phyloP scores from a whole-genome alignment of 2,888 invertebrate genomes.

The Leptopilina drosophilae region DNA sequence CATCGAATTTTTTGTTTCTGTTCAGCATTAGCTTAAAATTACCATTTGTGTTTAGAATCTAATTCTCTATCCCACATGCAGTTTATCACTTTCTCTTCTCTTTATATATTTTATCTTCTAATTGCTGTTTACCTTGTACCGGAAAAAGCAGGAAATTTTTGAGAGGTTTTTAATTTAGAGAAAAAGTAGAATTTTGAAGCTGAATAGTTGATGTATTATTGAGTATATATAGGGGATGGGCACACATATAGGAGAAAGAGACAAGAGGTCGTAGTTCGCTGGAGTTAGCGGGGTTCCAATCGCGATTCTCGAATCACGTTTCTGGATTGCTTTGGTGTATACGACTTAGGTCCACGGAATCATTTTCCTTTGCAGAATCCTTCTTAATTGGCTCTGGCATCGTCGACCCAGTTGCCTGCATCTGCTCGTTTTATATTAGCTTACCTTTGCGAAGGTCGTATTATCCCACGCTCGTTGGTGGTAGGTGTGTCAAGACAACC shows the following conservation, averaged over 20 bases:
- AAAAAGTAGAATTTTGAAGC: not conserved
- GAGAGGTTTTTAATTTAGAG: too few relatives aligned
- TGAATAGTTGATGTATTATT: too few relatives aligned
- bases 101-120: too few relatives aligned
- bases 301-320: constrained; percentile 61
- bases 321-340: constrained; percentile 50
- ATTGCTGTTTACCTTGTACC: too few relatives aligned
- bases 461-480: constrained; percentile 60
- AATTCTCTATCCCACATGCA: too few relatives aligned
- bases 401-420: constrained; percentile 62
- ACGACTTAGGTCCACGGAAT: constrained; percentile 49
- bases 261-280: constrained; percentile 55
- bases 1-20: too few relatives aligned
- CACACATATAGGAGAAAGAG: constrained; percentile 47
- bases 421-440: constrained; percentile 60
- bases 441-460: constrained; percentile 59
- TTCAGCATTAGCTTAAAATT: too few relatives aligned
- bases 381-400: constrained; percentile 61
- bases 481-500: constrained; percentile 48
- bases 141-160: too few relatives aligned
- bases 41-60: too few relatives aligned
- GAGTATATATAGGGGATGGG: too few relatives aligned
- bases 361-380: constrained; percentile 57
- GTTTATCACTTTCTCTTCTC: too few relatives aligned
- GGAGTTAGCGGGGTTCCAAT: constrained; percentile 51